Conservation (phyloP, 2,113 vertebrate species). For the Falco punctatus region DNA sequence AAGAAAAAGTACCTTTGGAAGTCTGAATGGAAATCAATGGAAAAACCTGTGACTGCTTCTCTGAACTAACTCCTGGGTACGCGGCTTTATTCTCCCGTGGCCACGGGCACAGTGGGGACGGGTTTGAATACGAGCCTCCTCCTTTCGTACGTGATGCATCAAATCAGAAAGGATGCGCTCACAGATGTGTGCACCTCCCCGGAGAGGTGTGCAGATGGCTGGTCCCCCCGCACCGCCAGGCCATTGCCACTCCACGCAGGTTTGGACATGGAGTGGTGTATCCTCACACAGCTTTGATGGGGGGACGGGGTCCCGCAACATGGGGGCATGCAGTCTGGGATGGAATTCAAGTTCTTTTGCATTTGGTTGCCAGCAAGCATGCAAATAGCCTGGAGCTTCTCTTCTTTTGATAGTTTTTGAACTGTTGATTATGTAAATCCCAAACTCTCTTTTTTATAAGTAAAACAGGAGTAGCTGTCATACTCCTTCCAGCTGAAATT, state of each 20-base stretch:
- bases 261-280: background rate
- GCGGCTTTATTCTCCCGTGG: background rate
- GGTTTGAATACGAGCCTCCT: background rate
- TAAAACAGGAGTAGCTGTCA: background rate
- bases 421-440: background rate
- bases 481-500: background rate
- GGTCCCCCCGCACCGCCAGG: fast-evolving
- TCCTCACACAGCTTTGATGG: background rate
- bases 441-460: background rate
- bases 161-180: background rate
- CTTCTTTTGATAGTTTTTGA: background rate
- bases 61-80: background rate
- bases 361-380: background rate
- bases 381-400: background rate
- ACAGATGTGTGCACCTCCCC: background rate
- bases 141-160: background rate
- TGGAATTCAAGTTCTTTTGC: background rate
- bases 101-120: background rate
- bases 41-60: background rate
- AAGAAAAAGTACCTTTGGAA: constrained; percentile 42
- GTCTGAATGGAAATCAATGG: background rate
- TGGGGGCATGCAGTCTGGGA: fast-evolving
- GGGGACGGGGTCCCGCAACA: background rate
- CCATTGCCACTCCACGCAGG: background rate
- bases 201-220: background rate